Evolutionary conservation across 2,113 vertebrate species (phyloP), one percentile per base, ranked within the genome.

Genomic region (Dicentrarchus labrax): DNA sequence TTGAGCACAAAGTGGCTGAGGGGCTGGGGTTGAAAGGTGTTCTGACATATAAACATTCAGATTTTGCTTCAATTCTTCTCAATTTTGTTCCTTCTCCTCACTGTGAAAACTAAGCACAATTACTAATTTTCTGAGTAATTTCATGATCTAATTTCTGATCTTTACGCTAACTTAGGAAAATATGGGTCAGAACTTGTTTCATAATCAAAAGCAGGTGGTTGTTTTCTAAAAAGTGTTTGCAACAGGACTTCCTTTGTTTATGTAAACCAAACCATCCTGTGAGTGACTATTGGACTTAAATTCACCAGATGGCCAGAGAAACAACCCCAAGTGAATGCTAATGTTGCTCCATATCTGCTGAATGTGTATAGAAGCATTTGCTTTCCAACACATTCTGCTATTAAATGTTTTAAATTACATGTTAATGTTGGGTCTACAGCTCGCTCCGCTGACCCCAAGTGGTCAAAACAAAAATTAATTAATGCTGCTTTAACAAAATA

Each of bases 161-260:
- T 13, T 67, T 41, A 56, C 9, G 21, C 15, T 22, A 16, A 3
- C 21, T 67, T 22, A 10, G 13, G 56, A 71, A 48, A 72, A 15
- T 17, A 6, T 41, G 8, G 43, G n/a, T 36, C 50, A 50, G 24
- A 78, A 36, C 22, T 16, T 66, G n/a, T 74, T 69, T 62, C 24
- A 9, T 30, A 56, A 73, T 65, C 48, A 21, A 10, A 69, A 80
- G 13, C 85, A 60, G 54, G 67, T 60, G 53, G 48, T 41, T 69
- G 22, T 60, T 59, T 53, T 19, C 5, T 72, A 17, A 30, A 22
- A 48, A 30, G 59, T 10, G 21, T 21, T 57, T 66, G 15, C 21
- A 72, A 17, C n/a, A 71, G 47, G 51, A 62, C 74, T 38, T 66
- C 17, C 10, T 36, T 61, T 79, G n/a, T 43, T 54, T 43, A 81